Evolutionary conservation across 2,888 invertebrate species (phyloP).

Genomic region (Iphiclides podalirius): DNA sequence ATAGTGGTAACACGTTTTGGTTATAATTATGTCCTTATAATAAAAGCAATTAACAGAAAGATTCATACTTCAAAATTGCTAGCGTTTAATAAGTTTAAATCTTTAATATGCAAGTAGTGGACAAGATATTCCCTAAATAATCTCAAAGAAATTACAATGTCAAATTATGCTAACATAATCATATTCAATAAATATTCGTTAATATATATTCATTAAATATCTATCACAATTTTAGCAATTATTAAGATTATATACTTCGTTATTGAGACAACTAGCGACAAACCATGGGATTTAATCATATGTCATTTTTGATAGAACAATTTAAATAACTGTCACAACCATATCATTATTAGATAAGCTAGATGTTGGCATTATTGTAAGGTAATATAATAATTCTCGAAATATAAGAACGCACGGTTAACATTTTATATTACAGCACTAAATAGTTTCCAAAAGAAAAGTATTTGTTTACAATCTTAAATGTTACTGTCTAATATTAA

Average conservation of each 20-base stretch:
- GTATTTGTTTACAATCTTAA: background rate
- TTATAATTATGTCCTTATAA: slow-evolving; percentile 1
- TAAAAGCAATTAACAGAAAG: slow-evolving; percentile 6
- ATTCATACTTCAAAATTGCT: too few relatives aligned
- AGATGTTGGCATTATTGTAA: slow-evolving; percentile 35
- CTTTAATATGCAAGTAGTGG: too few relatives aligned
- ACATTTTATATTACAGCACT: slow-evolving; percentile 13
- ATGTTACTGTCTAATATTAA: too few relatives aligned
- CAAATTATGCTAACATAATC: background rate
- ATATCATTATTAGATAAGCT: slow-evolving; percentile 67
- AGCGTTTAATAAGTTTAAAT: too few relatives aligned
- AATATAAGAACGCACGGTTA: slow-evolving; percentile 33
- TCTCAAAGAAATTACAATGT: background rate
- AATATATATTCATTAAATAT: too few relatives aligned
- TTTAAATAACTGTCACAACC: slow-evolving; percentile 45
- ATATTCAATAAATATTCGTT: background rate
- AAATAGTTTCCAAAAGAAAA: background rate
- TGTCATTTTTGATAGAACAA: slow-evolving; percentile 5
- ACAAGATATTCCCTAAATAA: background rate
- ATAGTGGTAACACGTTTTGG: slow-evolving; percentile 6
- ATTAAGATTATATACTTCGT: background rate
- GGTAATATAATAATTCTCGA: slow-evolving; percentile 41
- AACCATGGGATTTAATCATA: background rate
- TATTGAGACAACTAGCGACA: too few relatives aligned
- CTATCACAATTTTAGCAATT: background rate